Evolutionary conservation across 1,140 invertebrate genomes (phyloP).

Genomic region (Phthorimaea operculella): DNA sequence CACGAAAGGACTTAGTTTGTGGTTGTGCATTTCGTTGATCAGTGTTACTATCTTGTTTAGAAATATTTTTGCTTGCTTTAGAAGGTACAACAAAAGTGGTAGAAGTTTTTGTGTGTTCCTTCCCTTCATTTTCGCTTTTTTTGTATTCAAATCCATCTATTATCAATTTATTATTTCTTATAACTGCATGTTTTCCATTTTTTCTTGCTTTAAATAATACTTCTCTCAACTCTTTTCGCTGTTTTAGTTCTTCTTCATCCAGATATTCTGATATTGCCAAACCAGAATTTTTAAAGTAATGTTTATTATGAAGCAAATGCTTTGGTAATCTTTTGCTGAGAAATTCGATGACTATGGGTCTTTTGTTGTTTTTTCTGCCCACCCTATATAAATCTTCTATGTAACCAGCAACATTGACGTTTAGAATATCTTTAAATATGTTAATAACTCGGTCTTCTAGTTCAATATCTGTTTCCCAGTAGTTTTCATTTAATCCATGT

Average conservation of each 20-base stretch:
- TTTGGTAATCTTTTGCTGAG: constrained; percentile 3
- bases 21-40: not conserved
- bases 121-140: not conserved
- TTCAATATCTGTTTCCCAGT: not conserved
- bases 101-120: not conserved
- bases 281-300: constrained; percentile 6
- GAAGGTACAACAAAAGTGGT: not conserved
- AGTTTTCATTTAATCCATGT: constrained; percentile 5
- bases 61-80: not conserved
- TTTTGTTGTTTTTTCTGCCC: not conserved
- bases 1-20: not conserved
- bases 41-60: not conserved
- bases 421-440: constrained; percentile 6
- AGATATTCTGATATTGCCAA: constrained; percentile 5
- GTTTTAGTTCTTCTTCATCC: not conserved
- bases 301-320: not conserved
- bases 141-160: not conserved
- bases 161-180: not conserved
- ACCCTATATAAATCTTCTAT: not conserved
- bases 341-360: constrained; percentile 4
- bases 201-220: not conserved
- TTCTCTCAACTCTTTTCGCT: not conserved
- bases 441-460: not conserved
- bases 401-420: constrained; percentile 2
- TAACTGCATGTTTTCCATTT: constrained; percentile 3